Evolutionary conservation across 2,888 invertebrate genomes (phyloP).

Genomic region (Spodoptera picta): DNA sequence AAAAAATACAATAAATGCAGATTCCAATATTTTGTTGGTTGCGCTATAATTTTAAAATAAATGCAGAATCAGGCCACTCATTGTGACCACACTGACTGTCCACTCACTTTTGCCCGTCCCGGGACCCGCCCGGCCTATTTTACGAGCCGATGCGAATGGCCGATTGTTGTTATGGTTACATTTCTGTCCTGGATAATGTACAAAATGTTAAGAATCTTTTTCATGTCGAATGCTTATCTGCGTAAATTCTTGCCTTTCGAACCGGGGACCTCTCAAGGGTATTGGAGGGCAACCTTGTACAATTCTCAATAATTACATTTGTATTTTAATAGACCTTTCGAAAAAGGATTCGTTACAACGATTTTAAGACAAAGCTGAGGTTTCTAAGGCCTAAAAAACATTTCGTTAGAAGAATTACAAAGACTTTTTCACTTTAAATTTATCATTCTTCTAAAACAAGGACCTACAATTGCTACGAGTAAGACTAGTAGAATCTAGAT

Average conservation of each 20-base stretch:
- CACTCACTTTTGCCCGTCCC: constrained; percentile 17
- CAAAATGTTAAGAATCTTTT: constrained; percentile 32
- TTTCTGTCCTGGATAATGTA: constrained; percentile 18
- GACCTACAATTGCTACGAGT: no score
- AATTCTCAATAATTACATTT: constrained; percentile 7
- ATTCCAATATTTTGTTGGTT: background rate
- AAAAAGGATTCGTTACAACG: background rate
- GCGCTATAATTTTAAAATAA: constrained; percentile 13
- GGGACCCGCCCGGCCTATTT: constrained; percentile 15
- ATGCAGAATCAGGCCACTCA: constrained; percentile 14
- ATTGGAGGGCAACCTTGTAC: constrained; percentile 11
- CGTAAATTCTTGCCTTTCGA: constrained; percentile 2
- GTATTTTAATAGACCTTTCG: background rate
- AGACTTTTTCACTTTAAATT: no score
- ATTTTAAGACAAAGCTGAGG: no score
- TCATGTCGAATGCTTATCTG: constrained; percentile 19
- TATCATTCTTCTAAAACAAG: no score
- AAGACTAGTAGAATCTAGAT: no score
- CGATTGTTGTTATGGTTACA: constrained; percentile 34
- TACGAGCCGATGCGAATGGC: constrained; percentile 29
- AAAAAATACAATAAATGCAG: background rate
- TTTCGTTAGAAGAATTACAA: no score
- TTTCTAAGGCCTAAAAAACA: no score
- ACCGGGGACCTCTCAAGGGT: background rate
- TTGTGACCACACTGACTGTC: constrained; percentile 15